These are phyloP conservation scores for Ophioderma brevispina DNA, from an alignment of 35 echinoderm and acorn worm genomes.

Conservation along the genomic window DNA sequence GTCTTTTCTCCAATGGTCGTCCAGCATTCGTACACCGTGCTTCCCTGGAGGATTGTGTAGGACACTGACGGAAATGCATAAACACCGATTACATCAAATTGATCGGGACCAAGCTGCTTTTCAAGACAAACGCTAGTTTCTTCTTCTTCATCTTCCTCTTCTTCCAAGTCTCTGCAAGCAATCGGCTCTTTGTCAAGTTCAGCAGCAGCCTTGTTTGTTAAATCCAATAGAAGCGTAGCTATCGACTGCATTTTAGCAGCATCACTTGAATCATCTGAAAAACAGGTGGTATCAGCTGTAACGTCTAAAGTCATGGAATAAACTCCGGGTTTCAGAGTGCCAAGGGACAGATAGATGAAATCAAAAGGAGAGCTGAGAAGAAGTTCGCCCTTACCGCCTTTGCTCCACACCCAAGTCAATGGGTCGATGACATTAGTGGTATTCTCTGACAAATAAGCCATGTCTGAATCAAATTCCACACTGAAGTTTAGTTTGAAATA, in stretches of 20 bases:
- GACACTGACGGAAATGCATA: slow-evolving; percentile 23
- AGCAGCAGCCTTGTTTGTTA: slow-evolving; percentile 1
- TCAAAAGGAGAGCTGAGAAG: slow-evolving; percentile 66
- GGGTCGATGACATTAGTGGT: slow-evolving; percentile 56
- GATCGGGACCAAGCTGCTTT: slow-evolving; percentile 42
- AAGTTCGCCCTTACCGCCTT: slow-evolving; percentile 49
- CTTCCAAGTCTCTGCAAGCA: not conserved
- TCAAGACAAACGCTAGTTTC: slow-evolving; percentile 57
- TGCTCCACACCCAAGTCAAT: slow-evolving; percentile 67
- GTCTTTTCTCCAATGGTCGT: not conserved
- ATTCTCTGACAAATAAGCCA: not conserved
- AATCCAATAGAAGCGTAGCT: not conserved
- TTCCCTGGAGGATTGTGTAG: slow-evolving; percentile 61
- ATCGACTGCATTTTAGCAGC: slow-evolving; percentile 21
- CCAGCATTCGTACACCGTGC: slow-evolving; percentile 77
- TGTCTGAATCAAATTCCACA: not conserved
- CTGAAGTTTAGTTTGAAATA: slow-evolving; percentile 63
- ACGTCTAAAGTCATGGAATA: not conserved
- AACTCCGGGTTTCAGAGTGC: slow-evolving; percentile 56
- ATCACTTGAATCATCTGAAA: slow-evolving; percentile 33
- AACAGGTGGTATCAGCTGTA: not conserved
- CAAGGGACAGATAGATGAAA: slow-evolving; percentile 56
- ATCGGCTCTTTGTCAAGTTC: not conserved
- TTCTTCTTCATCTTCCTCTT: slow-evolving; percentile 37
- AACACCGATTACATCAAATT: slow-evolving; percentile 44